Conservation (phyloP, 2,888 invertebrate genomes). For the Acronicta leporina region DNA sequence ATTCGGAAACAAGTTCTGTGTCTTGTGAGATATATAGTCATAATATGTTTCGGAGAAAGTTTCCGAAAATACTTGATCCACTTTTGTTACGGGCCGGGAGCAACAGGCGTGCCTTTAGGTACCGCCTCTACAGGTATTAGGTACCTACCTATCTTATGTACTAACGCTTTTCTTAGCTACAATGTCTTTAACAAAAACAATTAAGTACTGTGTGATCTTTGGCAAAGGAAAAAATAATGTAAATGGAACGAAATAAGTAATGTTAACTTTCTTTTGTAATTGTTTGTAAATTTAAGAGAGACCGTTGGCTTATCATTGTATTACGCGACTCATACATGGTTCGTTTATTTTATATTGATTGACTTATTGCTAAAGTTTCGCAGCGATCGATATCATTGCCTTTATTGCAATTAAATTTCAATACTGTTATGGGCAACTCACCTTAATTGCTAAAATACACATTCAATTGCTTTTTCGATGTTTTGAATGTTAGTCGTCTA, state of each 20-base stretch:
- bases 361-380: slow-evolving; percentile 36
- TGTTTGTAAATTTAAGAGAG: slow-evolving; percentile 4
- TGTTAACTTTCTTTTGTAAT: neutral
- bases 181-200: slow-evolving; percentile 10
- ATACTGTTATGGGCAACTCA: slow-evolving; percentile 12
- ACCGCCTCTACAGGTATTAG: slow-evolving; percentile 35
- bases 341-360: slow-evolving; percentile 46
- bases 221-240: neutral
- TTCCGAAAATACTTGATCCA: slow-evolving; percentile 56
- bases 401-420: slow-evolving; percentile 28
- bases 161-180: slow-evolving; percentile 15
- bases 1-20: slow-evolving; percentile 21
- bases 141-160: neutral
- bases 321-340: slow-evolving; percentile 31
- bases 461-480: neutral
- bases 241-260: neutral
- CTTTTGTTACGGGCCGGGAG: slow-evolving; percentile 50
- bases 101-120: slow-evolving; percentile 61
- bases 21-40: slow-evolving; percentile 6
- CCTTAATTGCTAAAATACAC: slow-evolving; percentile 9
- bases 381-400: slow-evolving; percentile 34
- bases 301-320: slow-evolving; percentile 1
- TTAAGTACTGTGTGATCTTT: slow-evolving; percentile 1
- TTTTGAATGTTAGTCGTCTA: neutral
- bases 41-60: slow-evolving; percentile 39